Evolutionary conservation across 2,797 vertebrate species (phyloP).

Genomic region (Remorina albescens): DNA sequence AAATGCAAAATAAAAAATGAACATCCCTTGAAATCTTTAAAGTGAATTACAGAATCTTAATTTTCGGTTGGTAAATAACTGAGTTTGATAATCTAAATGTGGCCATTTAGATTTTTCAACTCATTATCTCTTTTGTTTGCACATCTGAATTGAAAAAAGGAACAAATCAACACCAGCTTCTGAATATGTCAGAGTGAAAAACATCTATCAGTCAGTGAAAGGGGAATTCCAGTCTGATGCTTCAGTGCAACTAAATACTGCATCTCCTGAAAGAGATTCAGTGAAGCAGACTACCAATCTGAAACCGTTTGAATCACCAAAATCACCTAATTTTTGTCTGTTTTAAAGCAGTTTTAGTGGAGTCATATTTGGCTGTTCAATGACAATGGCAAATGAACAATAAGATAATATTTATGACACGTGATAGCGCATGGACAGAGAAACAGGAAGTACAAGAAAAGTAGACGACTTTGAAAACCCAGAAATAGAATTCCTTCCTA

Average conservation of each 20-base stretch:
- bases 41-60: too few species aligned
- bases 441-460: background rate
- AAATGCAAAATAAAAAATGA: slow-evolving; percentile 66
- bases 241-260: slow-evolving; percentile 17
- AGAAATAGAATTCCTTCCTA: background rate
- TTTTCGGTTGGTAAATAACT: too few species aligned
- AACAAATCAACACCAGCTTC: background rate
- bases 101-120: too few species aligned
- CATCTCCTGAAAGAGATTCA: background rate
- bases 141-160: background rate
- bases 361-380: background rate
- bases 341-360: background rate
- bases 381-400: background rate
- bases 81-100: too few species aligned
- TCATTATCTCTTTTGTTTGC: too few species aligned
- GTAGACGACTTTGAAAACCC: background rate
- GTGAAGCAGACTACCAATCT: background rate
- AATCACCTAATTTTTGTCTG: background rate
- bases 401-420: background rate
- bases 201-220: slow-evolving; percentile 4
- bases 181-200: slow-evolving; percentile 12
- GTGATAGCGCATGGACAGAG: background rate
- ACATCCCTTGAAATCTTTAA: background rate
- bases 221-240: slow-evolving; percentile 52
- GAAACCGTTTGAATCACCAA: background rate